phyloP scores from a whole-genome alignment of 1,140 invertebrate species.

The Monomorium pharaonis region DNA sequence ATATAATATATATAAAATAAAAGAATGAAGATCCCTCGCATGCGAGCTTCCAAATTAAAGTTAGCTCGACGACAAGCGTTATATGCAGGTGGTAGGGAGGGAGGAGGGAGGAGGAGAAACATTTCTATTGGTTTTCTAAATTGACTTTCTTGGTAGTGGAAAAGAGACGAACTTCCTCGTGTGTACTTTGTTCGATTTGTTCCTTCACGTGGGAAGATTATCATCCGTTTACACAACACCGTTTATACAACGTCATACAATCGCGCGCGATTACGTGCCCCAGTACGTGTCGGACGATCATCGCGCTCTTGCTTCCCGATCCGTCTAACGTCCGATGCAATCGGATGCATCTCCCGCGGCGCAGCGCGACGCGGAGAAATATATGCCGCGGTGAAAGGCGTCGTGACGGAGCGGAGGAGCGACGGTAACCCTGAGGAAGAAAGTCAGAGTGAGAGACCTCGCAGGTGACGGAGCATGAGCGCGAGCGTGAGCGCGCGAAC shows the following conservation, averaged over 20 bases:
- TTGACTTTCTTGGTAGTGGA: neutral
- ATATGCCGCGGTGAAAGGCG: conserved; percentile 4
- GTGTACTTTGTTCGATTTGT: neutral
- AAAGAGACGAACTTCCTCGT: neutral
- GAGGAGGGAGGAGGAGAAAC: neutral
- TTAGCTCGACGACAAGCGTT: neutral
- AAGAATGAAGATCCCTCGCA: neutral
- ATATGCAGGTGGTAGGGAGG: neutral
- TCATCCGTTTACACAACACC: neutral
- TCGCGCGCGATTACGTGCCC: neutral
- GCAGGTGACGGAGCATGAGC: conserved; percentile 13
- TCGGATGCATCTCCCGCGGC: neutral
- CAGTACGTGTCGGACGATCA: neutral
- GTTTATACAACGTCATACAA: neutral
- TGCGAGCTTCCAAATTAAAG: neutral
- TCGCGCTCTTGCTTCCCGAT: neutral
- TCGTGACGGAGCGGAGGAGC: neutral
- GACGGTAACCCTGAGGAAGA: conserved; percentile 56
- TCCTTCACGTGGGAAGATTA: neutral
- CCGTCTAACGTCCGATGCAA: neutral
- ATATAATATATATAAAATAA: too few species aligned
- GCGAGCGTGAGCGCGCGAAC: neutral
- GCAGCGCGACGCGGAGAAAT: too few species aligned
- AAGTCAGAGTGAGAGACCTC: conserved; percentile 60
- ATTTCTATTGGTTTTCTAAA: neutral